Conservation (phyloP, 2,888 invertebrate species). For the Drosophila lutescens region DNA sequence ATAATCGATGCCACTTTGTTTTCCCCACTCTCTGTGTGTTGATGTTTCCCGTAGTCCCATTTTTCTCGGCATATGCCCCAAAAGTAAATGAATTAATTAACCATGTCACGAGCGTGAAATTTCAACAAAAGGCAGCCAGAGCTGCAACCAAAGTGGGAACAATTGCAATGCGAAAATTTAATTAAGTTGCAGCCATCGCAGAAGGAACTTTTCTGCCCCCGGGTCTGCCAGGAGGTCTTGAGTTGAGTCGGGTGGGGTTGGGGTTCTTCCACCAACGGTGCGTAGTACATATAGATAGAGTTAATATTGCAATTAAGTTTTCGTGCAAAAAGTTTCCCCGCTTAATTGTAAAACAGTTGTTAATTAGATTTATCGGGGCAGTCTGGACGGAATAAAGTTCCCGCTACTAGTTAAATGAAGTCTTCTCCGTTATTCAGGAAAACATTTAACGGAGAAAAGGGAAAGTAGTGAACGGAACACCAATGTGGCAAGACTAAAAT, state of each 20-base stretch:
- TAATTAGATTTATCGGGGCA: conserved; percentile 56
- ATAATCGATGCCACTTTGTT: conserved; percentile 73
- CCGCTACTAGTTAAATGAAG: conserved; percentile 4
- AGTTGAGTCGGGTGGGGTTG: too few species aligned
- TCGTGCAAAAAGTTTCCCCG: conserved; percentile 40
- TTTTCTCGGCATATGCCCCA: conserved; percentile 48
- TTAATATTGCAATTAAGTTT: conserved; percentile 65
- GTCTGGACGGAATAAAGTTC: conserved; percentile 15
- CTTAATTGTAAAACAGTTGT: conserved; percentile 55
- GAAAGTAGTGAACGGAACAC: too few species aligned
- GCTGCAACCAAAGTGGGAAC: conserved; percentile 39
- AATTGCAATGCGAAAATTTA: conserved; percentile 71
- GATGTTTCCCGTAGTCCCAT: conserved; percentile 28
- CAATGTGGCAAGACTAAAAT: neutral
- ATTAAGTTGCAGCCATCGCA: conserved; percentile 61
- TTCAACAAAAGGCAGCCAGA: conserved; percentile 66
- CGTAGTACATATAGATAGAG: conserved; percentile 34
- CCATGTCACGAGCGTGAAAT: conserved; percentile 68
- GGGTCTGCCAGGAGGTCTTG: conserved; percentile 21
- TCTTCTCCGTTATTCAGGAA: conserved; percentile 1
- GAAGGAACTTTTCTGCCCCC: conserved; percentile 29
- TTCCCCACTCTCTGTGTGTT: conserved; percentile 11
- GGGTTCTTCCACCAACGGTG: neutral
- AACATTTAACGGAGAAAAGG: neutral
- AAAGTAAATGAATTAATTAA: conserved; percentile 74